Percentiles rank a stretch among this genome's conserved stretches.
phyloP scores from a whole-genome alignment of 2,113 vertebrate genomes.

The Gavia stellata region DNA sequence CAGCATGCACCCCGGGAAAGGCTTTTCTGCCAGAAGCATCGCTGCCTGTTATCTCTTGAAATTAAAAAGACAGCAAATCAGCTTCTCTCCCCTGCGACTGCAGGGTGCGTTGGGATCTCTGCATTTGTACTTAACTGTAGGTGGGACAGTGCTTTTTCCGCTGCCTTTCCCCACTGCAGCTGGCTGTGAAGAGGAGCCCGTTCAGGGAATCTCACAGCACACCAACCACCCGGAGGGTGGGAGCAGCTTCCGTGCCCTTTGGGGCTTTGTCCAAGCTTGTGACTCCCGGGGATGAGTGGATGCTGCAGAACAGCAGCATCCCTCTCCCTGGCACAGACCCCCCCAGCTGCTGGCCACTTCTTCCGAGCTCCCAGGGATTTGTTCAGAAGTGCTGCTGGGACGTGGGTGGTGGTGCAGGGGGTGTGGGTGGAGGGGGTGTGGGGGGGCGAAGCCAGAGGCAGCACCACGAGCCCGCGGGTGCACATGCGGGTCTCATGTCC shows the following conservation, averaged over 20 bases:
- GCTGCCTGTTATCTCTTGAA: no score
- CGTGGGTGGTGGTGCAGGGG: neutral
- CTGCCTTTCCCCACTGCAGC: no score
- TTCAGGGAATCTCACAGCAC: no score
- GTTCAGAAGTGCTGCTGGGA: neutral
- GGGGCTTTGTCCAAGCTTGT: neutral
- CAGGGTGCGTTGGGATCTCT: neutral
- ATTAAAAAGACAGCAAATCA: neutral
- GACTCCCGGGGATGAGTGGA: neutral
- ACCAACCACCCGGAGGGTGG: neutral
- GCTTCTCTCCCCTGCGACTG: neutral
- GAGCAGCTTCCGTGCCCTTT: neutral
- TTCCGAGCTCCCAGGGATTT: no score
- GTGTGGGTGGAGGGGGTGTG: rapidly evolving
- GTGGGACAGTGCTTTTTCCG: no score
- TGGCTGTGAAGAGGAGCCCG: neutral
- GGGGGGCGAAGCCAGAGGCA: neutral
- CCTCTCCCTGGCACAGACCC: neutral
- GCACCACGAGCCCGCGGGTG: neutral
- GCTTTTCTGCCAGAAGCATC: neutral
- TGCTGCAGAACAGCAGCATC: neutral
- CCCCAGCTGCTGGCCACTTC: neutral
- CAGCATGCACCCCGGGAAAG: neutral
- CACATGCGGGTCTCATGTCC: neutral
- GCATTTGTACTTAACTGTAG: neutral